phyloP scores from a whole-genome alignment of 2,113 vertebrate species.

The Podarcis raffonei region DNA sequence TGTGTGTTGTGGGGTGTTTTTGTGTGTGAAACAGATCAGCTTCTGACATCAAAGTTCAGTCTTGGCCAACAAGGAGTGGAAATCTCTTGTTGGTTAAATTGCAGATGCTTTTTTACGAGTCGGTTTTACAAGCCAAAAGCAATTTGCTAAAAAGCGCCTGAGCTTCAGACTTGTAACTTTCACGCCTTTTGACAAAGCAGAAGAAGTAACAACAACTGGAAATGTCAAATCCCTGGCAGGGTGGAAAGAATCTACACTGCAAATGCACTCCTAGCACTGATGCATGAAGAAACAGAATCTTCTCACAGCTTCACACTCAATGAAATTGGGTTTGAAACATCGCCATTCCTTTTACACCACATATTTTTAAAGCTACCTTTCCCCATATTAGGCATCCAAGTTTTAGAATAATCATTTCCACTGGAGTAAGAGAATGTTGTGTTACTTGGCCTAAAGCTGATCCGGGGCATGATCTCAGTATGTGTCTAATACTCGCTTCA shows the following conservation, averaged over 20 bases:
- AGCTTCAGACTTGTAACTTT: constrained; percentile 15
- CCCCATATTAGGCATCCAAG: neutral
- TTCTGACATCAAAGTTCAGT: neutral
- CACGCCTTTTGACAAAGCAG: neutral
- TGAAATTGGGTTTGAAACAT: constrained; percentile 9
- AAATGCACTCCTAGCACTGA: neutral
- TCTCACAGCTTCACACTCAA: neutral
- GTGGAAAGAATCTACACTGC: constrained; percentile 3
- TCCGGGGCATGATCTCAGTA: neutral
- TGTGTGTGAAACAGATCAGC: neutral
- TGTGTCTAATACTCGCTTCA: neutral
- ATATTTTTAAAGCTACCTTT: constrained; percentile 5
- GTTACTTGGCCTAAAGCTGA: neutral
- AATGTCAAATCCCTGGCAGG: constrained; percentile 21
- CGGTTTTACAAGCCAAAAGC: constrained; percentile 4
- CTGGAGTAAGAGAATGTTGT: neutral
- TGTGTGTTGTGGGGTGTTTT: too few relatives aligned
- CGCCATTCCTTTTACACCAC: neutral
- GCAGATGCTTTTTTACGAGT: neutral
- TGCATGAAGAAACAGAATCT: neutral
- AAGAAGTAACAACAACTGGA: constrained; percentile 11
- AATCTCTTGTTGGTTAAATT: neutral
- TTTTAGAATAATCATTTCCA: neutral
- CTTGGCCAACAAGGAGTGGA: neutral
- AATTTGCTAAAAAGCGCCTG: constrained; percentile 29